phyloP scores from a whole-genome alignment of 2,888 invertebrate genomes.

The Cosmopolites sordidus region DNA sequence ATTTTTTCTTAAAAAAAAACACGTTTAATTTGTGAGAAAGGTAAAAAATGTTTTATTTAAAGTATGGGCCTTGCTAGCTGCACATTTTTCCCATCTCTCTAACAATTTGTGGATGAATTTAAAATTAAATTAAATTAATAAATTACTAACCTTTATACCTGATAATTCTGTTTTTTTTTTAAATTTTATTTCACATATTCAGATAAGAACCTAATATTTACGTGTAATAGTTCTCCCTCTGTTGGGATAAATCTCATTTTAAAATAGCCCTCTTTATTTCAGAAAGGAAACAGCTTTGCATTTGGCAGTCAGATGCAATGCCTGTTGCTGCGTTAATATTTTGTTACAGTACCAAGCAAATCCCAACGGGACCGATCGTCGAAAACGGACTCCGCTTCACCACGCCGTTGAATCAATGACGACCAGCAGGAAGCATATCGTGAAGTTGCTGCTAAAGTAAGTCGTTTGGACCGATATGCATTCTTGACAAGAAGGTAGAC shows the following conservation, averaged over 20 bases:
- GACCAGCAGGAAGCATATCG: conserved; percentile 10
- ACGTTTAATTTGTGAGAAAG: no score
- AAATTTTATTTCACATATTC: no score
- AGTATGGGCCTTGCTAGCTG: no score
- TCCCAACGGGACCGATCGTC: conserved; percentile 74
- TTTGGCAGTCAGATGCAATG: conserved; percentile 73
- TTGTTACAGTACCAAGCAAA: conserved; percentile 71
- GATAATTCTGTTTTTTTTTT: no score
- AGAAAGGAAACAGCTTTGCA: conserved; percentile 68
- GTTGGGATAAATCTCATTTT: background rate
- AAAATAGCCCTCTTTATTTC: background rate
- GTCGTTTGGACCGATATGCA: background rate
- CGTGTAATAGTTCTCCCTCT: background rate
- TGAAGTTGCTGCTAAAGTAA: conserved; percentile 14
- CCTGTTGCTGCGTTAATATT: conserved; percentile 73
- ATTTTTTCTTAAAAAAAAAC: no score
- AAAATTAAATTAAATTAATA: no score
- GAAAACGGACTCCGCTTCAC: conserved; percentile 76
- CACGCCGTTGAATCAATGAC: conserved; percentile 64
- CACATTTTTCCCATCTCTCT: no score
- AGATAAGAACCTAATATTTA: background rate
- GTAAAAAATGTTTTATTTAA: no score
- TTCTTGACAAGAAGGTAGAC: background rate
- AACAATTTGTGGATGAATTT: no score
- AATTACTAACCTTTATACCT: no score